These are phyloP conservation scores for Gryon sp. DNA, from an alignment of 1,140 invertebrate genomes.

Conservation along the genomic window DNA sequence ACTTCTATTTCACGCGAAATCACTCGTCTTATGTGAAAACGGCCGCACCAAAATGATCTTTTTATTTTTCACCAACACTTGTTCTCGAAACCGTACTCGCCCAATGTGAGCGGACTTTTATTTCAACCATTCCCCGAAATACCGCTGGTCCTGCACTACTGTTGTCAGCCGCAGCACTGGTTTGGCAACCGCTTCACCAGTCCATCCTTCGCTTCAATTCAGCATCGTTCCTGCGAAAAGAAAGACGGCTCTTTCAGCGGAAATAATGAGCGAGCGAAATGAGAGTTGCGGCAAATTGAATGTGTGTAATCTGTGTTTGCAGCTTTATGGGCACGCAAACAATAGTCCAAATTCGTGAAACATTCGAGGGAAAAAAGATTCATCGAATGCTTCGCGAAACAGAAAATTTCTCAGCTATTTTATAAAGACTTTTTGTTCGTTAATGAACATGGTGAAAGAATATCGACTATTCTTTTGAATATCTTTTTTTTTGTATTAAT, in stretches of 20 bases:
- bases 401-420: too few relatives aligned
- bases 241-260: slow-evolving; percentile 2
- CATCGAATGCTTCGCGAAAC: too few relatives aligned
- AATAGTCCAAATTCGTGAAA: too few relatives aligned
- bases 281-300: neutral
- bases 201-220: neutral
- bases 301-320: slow-evolving; percentile 1
- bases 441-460: too few relatives aligned
- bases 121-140: neutral
- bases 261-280: slow-evolving; percentile 1
- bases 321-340: too few relatives aligned
- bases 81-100: neutral
- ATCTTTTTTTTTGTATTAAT: too few relatives aligned
- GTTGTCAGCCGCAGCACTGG: neutral
- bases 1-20: slow-evolving; percentile 37
- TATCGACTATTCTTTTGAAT: too few relatives aligned
- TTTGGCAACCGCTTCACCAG: neutral
- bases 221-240: slow-evolving; percentile 8
- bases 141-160: neutral
- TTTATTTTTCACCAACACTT: neutral
- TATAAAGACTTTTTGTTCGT: too few relatives aligned
- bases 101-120: neutral
- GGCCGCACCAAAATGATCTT: neutral
- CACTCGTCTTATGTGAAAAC: slow-evolving; percentile 20
- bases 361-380: too few relatives aligned